Evolutionary conservation across 1,140 invertebrate genomes (phyloP).

Genomic region (Zaprionus ornatus): DNA sequence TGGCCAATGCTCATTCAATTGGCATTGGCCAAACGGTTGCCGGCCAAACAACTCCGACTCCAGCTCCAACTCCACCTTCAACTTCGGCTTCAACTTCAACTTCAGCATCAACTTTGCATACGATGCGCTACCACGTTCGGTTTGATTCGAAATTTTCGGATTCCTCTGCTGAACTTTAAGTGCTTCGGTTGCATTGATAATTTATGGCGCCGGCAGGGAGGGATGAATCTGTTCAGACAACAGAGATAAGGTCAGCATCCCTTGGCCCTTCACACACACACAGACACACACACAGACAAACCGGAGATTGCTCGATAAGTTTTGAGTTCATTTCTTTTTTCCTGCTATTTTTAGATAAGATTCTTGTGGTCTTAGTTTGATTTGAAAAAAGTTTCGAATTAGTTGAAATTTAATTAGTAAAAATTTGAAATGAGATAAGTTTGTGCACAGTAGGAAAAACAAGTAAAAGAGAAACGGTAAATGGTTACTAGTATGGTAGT

Average conservation of each 20-base stretch:
- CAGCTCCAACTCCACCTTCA: conserved; percentile 23
- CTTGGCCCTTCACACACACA: background rate
- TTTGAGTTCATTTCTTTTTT: background rate
- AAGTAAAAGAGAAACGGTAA: background rate
- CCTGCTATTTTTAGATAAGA: background rate
- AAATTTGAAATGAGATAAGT: background rate
- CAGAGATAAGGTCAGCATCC: conserved; percentile 9
- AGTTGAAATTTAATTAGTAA: conserved; percentile 12
- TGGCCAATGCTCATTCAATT: conserved; percentile 52
- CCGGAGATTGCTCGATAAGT: background rate
- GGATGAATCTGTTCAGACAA: background rate
- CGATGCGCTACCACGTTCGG: background rate
- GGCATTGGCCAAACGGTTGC: conserved; percentile 40
- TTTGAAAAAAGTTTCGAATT: background rate
- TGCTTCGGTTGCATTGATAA: conserved; percentile 38
- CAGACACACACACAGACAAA: background rate
- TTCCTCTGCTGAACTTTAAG: conserved; percentile 29
- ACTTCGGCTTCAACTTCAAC: conserved; percentile 23
- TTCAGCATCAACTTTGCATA: conserved; percentile 49
- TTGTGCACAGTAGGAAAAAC: background rate
- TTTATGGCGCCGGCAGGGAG: conserved; percentile 17
- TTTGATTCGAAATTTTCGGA: conserved; percentile 42
- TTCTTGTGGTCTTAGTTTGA: conserved; percentile 7
- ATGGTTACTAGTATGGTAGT: background rate
- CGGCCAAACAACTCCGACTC: conserved; percentile 5